phyloP scores from a whole-genome alignment of 1,140 invertebrate genomes.

The Cotesia glomerata region DNA sequence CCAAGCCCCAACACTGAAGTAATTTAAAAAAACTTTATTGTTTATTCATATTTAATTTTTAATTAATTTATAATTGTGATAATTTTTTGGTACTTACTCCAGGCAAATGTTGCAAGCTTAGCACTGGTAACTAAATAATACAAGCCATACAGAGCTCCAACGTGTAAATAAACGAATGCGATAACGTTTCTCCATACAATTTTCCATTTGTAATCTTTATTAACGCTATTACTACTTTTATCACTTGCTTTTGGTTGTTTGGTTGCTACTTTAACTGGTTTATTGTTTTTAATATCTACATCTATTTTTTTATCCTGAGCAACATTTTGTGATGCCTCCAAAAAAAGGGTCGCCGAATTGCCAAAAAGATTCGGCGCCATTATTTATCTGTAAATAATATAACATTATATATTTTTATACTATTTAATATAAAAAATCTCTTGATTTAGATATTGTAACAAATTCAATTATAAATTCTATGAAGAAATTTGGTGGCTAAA shows the following conservation, averaged over 20 bases:
- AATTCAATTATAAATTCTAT: background rate
- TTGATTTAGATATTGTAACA: background rate
- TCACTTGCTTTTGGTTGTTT: slow-evolving; percentile 37
- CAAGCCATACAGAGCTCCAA: slow-evolving; percentile 68
- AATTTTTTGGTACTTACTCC: slow-evolving; percentile 61
- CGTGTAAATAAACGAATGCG: slow-evolving; percentile 71
- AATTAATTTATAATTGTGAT: background rate
- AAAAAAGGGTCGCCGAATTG: slow-evolving; percentile 54
- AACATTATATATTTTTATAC: too few species aligned
- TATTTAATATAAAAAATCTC: background rate
- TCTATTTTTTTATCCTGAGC: slow-evolving; percentile 37
- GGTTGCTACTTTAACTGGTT: slow-evolving; percentile 25
- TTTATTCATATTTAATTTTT: slow-evolving; percentile 17
- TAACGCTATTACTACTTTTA: slow-evolving; percentile 1
- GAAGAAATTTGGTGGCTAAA: background rate
- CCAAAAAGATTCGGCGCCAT: slow-evolving; percentile 64
- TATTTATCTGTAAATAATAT: slow-evolving; percentile 31
- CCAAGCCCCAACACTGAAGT: slow-evolving; percentile 49
- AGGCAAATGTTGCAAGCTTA: slow-evolving; percentile 62
- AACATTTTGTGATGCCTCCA: slow-evolving; percentile 55
- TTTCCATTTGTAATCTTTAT: slow-evolving; percentile 63
- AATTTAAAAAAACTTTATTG: slow-evolving; percentile 32
- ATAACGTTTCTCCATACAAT: slow-evolving; percentile 78
- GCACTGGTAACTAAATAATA: slow-evolving; percentile 66
- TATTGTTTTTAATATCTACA: slow-evolving; percentile 13